A percentile compares a stretch with the other conserved stretches of the same genome.
phyloP scores from a whole-genome alignment of 2,797 vertebrate species.

The Cirrhinus molitorella region DNA sequence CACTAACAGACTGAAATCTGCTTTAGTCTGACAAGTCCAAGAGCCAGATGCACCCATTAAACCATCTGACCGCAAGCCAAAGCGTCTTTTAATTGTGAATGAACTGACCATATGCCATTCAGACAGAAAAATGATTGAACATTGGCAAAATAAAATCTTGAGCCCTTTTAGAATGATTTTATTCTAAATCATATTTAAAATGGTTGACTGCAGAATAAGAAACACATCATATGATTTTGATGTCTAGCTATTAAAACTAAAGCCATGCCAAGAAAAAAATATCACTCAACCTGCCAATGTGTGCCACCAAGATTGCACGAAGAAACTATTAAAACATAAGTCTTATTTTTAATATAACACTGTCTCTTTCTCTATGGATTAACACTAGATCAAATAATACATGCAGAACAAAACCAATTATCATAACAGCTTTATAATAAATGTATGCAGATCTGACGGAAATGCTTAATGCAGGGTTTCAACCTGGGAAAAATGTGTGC shows the following conservation, averaged over 20 bases:
- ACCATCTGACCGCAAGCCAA: constrained; percentile 34
- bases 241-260: neutral
- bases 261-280: neutral
- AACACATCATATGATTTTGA: neutral
- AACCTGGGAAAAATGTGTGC: neutral
- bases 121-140: neutral
- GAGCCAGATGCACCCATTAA: constrained; percentile 26
- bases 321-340: neutral
- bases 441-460: neutral
- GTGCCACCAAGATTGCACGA: neutral
- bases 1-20: constrained; percentile 23
- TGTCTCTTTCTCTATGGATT: neutral
- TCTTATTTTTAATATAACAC: neutral
- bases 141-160: constrained; percentile 4
- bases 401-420: neutral
- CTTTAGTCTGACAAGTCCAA: constrained; percentile 12
- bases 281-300: neutral
- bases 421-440: neutral
- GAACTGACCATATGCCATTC: constrained; percentile 22
- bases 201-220: neutral
- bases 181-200: neutral
- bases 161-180: neutral
- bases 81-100: neutral
- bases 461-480: neutral
- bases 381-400: neutral